Base-by-base conservation (phyloP, 2,888 invertebrate genomes). In the Hypena proboscidalis region DNA sequence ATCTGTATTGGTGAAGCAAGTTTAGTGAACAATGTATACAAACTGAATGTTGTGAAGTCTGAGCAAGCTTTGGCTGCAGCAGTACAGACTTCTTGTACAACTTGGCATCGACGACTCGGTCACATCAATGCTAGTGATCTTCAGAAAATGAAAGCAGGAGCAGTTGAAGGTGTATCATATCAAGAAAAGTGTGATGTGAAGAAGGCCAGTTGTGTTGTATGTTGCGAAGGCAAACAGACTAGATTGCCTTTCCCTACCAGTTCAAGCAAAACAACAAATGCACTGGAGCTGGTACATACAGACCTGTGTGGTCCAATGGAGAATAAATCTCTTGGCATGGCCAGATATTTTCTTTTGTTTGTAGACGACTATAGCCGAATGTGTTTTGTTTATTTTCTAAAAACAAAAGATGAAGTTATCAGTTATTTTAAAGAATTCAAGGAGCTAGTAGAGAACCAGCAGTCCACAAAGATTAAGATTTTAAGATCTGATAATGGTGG, bases 191-290 rank as follows among this genome's bases (percentile, higher is more conserved):
- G 26, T 11, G 25, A 30, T 1, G 40, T 27, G 3, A 23, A 20
- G 4, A 58, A 47, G 13, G 30, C 27, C 3, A 49, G n/a, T 3
- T 60, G 59, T 30, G 20, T 29, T 21, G 34, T 51, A 3, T 59
- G 57, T n/a, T 58, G 58, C 34, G 48, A 58, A 15, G 57, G 55
- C 1, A 62, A 59, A 15, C 62, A 59, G 17, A 36, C 39, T 2
- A 32, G 49, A 15, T 23, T 56, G 20, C 52, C 47, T 14, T 58
- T 63, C 26, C 27, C 36, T 20, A 1, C 1, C 1, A 33, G 39
- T 33, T 13, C 41, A 11, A 37, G 21, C 13, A 37, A 10, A 7
- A 34, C 26, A 19, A 13, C 39, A 26, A 4, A 20, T 4, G 11
- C 3, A 1, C 33, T 48, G n/a, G 42, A 47, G 14, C 14, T 43